A percentile compares a stretch with the other conserved stretches of the same genome.
phyloP scores from a whole-genome alignment of 2,113 vertebrate genomes.

The Stegastes partitus region DNA sequence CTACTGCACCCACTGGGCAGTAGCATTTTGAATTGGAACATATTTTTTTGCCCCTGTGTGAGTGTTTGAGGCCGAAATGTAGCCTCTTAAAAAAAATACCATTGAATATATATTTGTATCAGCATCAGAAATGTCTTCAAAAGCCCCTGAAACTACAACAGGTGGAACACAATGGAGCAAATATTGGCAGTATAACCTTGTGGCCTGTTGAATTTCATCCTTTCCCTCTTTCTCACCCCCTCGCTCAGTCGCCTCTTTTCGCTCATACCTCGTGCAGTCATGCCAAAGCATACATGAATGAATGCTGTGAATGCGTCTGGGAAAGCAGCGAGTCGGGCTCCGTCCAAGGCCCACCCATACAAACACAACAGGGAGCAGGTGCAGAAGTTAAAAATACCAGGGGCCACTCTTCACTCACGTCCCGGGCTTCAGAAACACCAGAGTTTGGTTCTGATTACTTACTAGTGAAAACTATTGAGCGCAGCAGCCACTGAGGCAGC shows the following conservation, averaged over 20 bases:
- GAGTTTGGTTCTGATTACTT: not conserved
- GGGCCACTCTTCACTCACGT: slow-evolving; percentile 4
- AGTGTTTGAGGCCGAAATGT: not conserved
- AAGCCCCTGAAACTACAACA: not conserved
- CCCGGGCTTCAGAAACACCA: slow-evolving; percentile 7
- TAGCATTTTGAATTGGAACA: not conserved
- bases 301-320: slow-evolving; percentile 66
- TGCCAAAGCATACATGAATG: slow-evolving; percentile 63
- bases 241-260: not conserved
- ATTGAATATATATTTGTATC: not conserved
- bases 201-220: not conserved
- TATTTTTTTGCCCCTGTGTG: too few species aligned
- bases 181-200: not conserved
- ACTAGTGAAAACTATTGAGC: not conserved
- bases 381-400: slow-evolving; percentile 68
- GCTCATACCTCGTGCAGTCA: not conserved
- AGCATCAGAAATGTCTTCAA: not conserved
- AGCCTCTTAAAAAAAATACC: not conserved
- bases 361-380: slow-evolving; percentile 64
- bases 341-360: slow-evolving; percentile 2
- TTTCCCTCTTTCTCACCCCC: not conserved
- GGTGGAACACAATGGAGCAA: not conserved
- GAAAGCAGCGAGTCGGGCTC: slow-evolving; percentile 32
- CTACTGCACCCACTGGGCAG: not conserved
- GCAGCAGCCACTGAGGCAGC: not conserved